Evolutionary conservation across 2,888 invertebrate genomes (phyloP), one percentile per base, ranked within the genome.

Genomic region (Pediacus dermestoides): DNA sequence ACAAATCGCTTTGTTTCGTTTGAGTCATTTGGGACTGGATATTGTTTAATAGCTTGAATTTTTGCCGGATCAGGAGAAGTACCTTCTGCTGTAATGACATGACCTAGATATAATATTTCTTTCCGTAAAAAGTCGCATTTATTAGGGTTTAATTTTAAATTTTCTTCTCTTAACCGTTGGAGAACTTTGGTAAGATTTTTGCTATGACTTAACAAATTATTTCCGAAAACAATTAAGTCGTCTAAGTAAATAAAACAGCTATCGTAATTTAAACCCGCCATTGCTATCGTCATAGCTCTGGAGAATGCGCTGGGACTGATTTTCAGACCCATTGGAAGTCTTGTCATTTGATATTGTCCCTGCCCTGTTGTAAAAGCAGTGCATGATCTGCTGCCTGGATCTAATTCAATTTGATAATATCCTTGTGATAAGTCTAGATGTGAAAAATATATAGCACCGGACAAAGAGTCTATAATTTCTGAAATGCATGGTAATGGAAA

Each of bases 301-400:
- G 48, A 55, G 41, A 55, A 55, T 21, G 44, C 33, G 39, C 43
- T 50, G 3, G 53, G 50, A 30, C 44, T 51, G 9, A 37, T 50
- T 43, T 55, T 53, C 25, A 53, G 37, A 10, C 55, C 50, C 45
- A 55, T 53, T 12, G 51, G 49, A 11, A 50, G 27, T 27, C 50
- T 39, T 28, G 32, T 51, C 42, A 55, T 42, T 39, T 52, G 52
- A 32, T 36, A 55, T 31, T 53, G 53, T 21, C 45, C 51, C 35
- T 37, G 42, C 11, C 40, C 42, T 13, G 52, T 51, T 2, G 46
- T 44, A 42, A 54, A 53, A 8, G 48, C 46, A 15, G 51, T 55
- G 31, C 27, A 50, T 16, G 43, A 43, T 42, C 56, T 35, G 21
- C 42, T 39, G 8, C 13, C 11, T 2, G 34, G 12, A 12, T 46